A percentile compares a stretch with the other conserved stretches of the same genome.
Evolutionary conservation across 2,797 vertebrate species (phyloP).

Genomic region (Arnoldichthys spilopterus): DNA sequence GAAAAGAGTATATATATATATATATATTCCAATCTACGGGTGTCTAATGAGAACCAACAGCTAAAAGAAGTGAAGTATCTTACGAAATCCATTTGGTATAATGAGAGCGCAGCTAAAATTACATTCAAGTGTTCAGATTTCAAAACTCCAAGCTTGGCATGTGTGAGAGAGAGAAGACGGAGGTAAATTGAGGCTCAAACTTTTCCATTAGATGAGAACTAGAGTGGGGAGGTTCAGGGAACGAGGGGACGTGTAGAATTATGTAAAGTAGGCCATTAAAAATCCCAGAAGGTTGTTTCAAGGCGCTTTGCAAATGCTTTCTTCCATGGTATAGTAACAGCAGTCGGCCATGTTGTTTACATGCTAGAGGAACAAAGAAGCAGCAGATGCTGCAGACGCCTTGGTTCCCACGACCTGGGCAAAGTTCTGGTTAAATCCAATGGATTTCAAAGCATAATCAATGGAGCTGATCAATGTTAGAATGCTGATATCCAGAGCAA

Average conservation of each 20-base stretch:
- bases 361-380: neutral
- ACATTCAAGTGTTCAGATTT: slow-evolving; percentile 65
- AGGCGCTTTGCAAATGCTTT: slow-evolving; percentile 1
- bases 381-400: neutral
- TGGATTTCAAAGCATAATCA: neutral
- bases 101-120: slow-evolving; percentile 65
- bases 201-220: slow-evolving; percentile 66
- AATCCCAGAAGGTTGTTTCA: slow-evolving; percentile 28
- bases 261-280: slow-evolving; percentile 36
- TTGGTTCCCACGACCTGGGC: neutral
- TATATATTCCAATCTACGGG: slow-evolving; percentile 53
- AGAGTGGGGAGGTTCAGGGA: slow-evolving; percentile 44
- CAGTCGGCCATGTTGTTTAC: neutral
- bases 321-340: neutral
- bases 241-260: slow-evolving; percentile 51
- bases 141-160: slow-evolving; percentile 56
- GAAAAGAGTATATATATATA: neutral
- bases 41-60: slow-evolving; percentile 63
- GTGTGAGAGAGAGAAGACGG: slow-evolving; percentile 51
- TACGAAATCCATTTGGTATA: slow-evolving; percentile 70
- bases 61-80: slow-evolving; percentile 67
- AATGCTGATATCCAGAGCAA: neutral
- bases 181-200: slow-evolving; percentile 56
- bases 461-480: neutral
- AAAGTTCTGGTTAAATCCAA: neutral